A percentile compares a stretch with the other conserved stretches of the same genome.
phyloP scores from a whole-genome alignment of 2,113 vertebrate species.

The Seriola aureovittata region DNA sequence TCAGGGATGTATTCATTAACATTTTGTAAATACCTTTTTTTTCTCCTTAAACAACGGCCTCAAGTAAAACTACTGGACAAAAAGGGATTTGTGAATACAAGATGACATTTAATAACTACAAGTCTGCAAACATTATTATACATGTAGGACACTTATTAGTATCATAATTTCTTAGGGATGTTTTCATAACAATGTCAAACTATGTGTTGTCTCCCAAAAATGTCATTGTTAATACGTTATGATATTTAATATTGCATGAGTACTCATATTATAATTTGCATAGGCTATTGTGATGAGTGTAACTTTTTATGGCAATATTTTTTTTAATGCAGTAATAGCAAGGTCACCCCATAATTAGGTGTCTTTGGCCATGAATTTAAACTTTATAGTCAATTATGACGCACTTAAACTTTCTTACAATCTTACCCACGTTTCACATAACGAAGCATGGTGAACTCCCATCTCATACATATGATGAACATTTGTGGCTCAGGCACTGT shows the following conservation, averaged over 20 bases:
- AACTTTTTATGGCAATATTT: not conserved
- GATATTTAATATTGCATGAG: not conserved
- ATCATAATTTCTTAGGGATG: not conserved
- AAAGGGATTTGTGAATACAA: not conserved
- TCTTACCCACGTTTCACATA: not conserved
- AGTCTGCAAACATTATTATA: not conserved
- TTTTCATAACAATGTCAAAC: not conserved
- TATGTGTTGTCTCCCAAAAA: not conserved
- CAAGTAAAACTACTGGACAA: not conserved
- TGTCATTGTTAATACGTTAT: too few species aligned
- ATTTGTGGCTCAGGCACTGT: not conserved
- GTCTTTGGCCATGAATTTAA: constrained; percentile 10
- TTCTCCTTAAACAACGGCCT: not conserved
- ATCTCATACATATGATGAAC: not conserved
- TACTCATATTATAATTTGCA: not conserved
- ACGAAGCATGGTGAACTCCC: not conserved
- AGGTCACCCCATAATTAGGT: constrained; percentile 4
- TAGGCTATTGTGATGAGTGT: not conserved
- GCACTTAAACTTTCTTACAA: not conserved
- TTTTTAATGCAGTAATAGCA: constrained; percentile 4
- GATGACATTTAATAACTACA: not conserved
- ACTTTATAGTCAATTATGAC: not conserved
- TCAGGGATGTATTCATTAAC: not conserved
- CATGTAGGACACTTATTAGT: not conserved
- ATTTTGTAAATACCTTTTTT: not conserved